phyloP scores from a whole-genome alignment of 2,113 vertebrate genomes.

The Calcarius ornatus region DNA sequence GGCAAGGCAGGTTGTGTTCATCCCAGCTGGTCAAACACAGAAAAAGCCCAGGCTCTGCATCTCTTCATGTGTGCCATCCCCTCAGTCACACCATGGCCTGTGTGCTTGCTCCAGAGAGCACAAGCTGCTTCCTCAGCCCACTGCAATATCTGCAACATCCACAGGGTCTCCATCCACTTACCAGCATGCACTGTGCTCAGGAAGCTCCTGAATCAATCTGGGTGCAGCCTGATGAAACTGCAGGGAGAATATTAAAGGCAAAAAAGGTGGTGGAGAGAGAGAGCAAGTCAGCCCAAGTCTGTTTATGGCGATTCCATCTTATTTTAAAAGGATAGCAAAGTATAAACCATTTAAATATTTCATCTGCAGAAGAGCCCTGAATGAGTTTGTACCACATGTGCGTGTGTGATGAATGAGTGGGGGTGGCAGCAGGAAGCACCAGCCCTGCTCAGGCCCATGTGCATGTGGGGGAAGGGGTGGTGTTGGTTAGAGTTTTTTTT shows the following conservation, averaged over 20 bases:
- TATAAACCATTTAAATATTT: constrained; percentile 2
- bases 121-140: not conserved
- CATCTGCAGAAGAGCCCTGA: not conserved
- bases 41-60: not conserved
- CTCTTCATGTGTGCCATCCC: rapidly evolving
- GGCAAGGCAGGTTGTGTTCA: not conserved
- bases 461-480: not conserved
- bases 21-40: not conserved
- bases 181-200: not conserved
- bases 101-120: not conserved
- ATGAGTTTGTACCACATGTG: not conserved
- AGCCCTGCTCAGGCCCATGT: not conserved
- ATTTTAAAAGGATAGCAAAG: not conserved
- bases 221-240: not conserved
- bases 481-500: not conserved
- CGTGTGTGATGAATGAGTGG: not conserved
- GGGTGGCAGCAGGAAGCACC: not conserved
- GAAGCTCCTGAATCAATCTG: not conserved
- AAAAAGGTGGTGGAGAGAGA: not conserved
- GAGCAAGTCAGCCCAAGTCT: not conserved
- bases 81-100: rapidly evolving
- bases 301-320: not conserved
- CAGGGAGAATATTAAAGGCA: not conserved
- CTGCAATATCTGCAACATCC: not conserved
- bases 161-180: not conserved